Percentiles rank a stretch among this genome's conserved stretches.
These are phyloP conservation scores for Glossophaga mutica DNA, from an alignment of 2,797 vertebrate genomes.

Conservation along the genomic window DNA sequence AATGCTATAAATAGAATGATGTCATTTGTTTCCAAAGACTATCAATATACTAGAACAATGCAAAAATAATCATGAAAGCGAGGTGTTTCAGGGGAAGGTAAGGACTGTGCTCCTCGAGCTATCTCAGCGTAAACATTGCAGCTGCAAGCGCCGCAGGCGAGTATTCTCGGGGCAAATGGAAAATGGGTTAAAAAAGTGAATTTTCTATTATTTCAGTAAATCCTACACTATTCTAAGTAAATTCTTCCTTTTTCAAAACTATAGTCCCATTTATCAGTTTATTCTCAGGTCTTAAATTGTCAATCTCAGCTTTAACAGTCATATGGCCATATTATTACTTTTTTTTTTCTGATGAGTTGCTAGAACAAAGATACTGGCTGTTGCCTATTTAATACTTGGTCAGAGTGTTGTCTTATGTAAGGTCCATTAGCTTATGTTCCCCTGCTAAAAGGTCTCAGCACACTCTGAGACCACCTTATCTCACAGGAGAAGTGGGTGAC, in stretches of 20 bases:
- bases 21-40: not conserved
- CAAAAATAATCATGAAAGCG: not conserved
- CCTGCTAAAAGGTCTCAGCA: not conserved
- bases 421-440: not conserved
- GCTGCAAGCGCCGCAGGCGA: not conserved
- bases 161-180: not conserved
- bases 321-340: not conserved
- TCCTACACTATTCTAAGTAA: not conserved
- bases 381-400: not conserved
- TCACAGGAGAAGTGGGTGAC: not conserved
- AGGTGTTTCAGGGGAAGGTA: not conserved
- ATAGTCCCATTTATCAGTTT: not conserved
- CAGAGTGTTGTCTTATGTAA: not conserved
- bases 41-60: not conserved
- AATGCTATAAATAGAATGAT: not conserved
- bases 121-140: too few species aligned
- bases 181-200: not conserved
- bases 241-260: not conserved
- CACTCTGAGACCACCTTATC: not conserved
- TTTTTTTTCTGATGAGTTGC: not conserved
- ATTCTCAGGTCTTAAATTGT: not conserved
- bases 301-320: not conserved
- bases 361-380: not conserved
- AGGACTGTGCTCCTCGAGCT: too few species aligned
- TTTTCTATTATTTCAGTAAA: not conserved